phyloP scores from a whole-genome alignment of 2,888 invertebrate genomes.

The Sthenelais limicola region DNA sequence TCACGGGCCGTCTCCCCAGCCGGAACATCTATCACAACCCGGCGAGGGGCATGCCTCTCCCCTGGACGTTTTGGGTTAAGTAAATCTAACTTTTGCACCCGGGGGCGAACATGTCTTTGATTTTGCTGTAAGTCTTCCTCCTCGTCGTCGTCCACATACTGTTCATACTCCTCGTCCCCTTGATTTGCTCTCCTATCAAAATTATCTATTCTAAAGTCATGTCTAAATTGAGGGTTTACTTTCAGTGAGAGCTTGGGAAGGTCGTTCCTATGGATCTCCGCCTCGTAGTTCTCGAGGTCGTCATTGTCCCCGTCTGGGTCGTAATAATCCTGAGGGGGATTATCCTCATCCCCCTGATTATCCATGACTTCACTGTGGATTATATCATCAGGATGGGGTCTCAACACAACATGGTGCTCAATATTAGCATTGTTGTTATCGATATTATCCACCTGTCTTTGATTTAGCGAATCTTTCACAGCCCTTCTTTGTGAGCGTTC shows the following conservation, averaged over 20 bases:
- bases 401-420: slow-evolving; percentile 3
- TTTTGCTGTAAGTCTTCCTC: slow-evolving; percentile 8
- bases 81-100: slow-evolving; percentile 20
- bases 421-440: background rate
- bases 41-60: slow-evolving; percentile 3
- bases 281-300: slow-evolving; percentile 13
- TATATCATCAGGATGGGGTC: slow-evolving; percentile 25
- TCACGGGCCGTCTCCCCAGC: slow-evolving; percentile 12
- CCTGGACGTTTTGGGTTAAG: background rate
- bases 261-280: slow-evolving; percentile 16
- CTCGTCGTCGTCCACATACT: slow-evolving; percentile 31
- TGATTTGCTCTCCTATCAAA: background rate
- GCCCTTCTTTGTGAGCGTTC: background rate
- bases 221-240: slow-evolving; percentile 9
- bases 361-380: slow-evolving; percentile 31
- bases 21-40: slow-evolving; percentile 16
- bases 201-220: background rate
- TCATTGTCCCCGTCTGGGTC: slow-evolving; percentile 30
- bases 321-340: slow-evolving; percentile 31
- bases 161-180: slow-evolving; percentile 38
- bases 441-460: background rate
- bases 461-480: background rate
- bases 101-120: background rate
- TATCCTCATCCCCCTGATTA: slow-evolving; percentile 16
- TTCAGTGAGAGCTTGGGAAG: slow-evolving; percentile 27